phyloP scores from a whole-genome alignment of 2,888 invertebrate species.

The Euplagia quadripunctaria region DNA sequence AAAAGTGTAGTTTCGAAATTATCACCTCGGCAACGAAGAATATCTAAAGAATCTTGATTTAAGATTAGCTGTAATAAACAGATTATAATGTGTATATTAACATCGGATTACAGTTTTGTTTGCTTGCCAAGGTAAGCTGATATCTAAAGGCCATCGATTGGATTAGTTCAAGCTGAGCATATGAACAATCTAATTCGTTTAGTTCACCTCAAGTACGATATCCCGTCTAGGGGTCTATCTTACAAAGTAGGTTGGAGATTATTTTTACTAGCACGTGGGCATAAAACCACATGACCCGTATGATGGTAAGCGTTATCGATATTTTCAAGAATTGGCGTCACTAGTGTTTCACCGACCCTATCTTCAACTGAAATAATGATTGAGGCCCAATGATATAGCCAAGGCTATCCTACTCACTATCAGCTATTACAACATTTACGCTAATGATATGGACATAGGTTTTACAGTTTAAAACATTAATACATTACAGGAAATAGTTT shows the following conservation, averaged over 20 bases:
- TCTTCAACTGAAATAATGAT: background rate
- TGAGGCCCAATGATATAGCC: background rate
- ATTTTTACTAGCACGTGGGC: too few relatives aligned
- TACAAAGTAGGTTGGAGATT: background rate
- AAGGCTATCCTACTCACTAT: background rate
- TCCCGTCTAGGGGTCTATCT: background rate
- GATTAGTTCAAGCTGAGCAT: constrained; percentile 41
- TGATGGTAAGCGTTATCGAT: background rate
- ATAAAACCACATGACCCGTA: too few relatives aligned
- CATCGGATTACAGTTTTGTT: constrained; percentile 21
- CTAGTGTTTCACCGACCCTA: background rate
- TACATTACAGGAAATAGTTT: background rate
- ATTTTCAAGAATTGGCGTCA: too few relatives aligned
- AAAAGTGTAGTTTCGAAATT: background rate
- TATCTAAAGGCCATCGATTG: constrained; percentile 36
- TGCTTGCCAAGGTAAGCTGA: constrained; percentile 33
- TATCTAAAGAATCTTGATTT: background rate
- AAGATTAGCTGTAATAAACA: constrained; percentile 14
- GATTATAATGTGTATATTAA: constrained; percentile 13
- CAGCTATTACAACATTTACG: background rate
- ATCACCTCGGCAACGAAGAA: background rate
- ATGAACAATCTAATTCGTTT: constrained; percentile 27
- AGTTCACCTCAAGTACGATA: constrained; percentile 12
- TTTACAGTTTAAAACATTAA: background rate
- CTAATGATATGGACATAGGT: background rate